Conservation (phyloP, 2,888 invertebrate genomes). For the Clanis bilineata region DNA sequence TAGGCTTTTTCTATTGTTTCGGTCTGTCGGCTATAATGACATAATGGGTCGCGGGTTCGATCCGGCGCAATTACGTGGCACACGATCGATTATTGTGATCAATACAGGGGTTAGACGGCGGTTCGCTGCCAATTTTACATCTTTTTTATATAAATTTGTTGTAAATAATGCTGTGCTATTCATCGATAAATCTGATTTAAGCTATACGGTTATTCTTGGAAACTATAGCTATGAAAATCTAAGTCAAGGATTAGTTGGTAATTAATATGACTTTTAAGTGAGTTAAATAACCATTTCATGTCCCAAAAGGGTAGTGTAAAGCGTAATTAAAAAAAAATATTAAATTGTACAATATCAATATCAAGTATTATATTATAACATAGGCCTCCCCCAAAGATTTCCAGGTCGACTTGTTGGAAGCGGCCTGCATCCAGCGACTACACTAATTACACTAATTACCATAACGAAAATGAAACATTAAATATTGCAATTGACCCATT, state of each 20-base stretch:
- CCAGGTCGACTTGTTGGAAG: no score
- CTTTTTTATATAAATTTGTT: conserved; percentile 69
- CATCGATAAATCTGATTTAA: conserved; percentile 55
- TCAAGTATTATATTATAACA: no score
- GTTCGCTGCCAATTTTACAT: conserved; percentile 79
- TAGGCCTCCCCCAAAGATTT: no score
- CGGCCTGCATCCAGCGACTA: no score
- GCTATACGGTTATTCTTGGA: not conserved
- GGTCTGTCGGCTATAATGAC: conserved; percentile 77
- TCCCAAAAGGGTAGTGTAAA: no score
- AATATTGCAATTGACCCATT: no score
- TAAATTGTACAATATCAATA: no score
- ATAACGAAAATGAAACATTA: no score
- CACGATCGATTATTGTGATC: conserved; percentile 83
- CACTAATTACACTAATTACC: no score
- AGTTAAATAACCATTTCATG: no score
- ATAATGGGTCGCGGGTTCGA: conserved; percentile 78
- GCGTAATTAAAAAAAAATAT: no score
- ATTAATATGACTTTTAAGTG: no score
- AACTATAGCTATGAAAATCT: not conserved
- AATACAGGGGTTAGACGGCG: conserved; percentile 80
- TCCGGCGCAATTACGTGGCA: conserved; percentile 79
- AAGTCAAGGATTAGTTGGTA: not conserved
- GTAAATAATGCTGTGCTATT: conserved; percentile 60
- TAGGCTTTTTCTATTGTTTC: conserved; percentile 60